Conservation (phyloP, 92 coral and sea anemone species). For the Meandrina meandrites region DNA sequence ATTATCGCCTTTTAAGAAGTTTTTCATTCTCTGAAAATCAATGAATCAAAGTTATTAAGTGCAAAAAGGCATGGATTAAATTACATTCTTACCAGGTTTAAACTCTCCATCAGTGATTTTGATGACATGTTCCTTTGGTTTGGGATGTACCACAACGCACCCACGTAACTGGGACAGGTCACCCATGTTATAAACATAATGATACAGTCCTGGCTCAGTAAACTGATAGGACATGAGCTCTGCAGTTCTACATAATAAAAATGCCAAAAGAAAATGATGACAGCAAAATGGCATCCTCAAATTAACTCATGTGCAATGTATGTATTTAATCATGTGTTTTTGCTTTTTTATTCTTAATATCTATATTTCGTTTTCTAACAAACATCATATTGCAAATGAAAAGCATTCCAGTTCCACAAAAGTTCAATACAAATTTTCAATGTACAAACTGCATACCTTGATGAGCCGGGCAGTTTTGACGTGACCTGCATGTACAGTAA, state of each 20-base stretch:
- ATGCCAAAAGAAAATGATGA: too few species aligned
- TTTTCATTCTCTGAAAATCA: too few species aligned
- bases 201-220: constrained; percentile 43
- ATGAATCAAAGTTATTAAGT: too few species aligned
- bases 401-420: background rate
- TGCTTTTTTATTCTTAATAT: too few species aligned
- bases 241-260: background rate
- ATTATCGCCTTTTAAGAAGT: too few species aligned
- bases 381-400: background rate
- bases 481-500: constrained; percentile 33
- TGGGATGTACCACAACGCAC: constrained; percentile 55
- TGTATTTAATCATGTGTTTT: too few species aligned
- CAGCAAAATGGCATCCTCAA: too few species aligned
- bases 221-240: constrained; percentile 34
- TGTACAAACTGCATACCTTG: background rate
- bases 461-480: constrained; percentile 33
- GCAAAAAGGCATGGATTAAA: too few species aligned
- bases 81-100: constrained; percentile 34
- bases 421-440: background rate
- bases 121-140: constrained; percentile 59
- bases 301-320: too few species aligned
- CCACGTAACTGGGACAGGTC: constrained; percentile 24
- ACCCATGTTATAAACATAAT: constrained; percentile 24
- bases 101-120: constrained; percentile 46
- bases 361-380: too few species aligned